Conservation (phyloP, 1,140 invertebrate genomes). For the Eriosoma lanigerum region DNA sequence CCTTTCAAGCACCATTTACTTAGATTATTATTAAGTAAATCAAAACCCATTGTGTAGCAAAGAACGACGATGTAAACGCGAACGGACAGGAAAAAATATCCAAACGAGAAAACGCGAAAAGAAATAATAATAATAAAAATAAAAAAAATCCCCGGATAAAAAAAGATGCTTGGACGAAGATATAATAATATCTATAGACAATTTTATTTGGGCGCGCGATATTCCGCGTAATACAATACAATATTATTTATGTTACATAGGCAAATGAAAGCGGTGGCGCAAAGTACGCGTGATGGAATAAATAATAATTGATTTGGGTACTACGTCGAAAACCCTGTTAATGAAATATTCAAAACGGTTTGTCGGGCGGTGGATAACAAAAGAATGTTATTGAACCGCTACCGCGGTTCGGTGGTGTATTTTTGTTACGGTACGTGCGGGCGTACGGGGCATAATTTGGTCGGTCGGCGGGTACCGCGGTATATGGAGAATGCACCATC, state of each 20-base stretch:
- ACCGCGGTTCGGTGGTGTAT: background rate
- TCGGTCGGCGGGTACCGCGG: background rate
- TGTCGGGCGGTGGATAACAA: slow-evolving; percentile 13
- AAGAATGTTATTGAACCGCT: slow-evolving; percentile 32
- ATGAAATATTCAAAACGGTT: slow-evolving; percentile 35
- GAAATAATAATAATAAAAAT: no score
- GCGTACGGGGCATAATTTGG: no score
- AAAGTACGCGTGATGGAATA: no score
- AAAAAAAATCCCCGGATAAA: no score
- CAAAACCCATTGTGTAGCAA: slow-evolving; percentile 33
- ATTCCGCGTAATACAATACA: background rate
- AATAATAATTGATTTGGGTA: background rate
- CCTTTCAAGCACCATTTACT: slow-evolving; percentile 44
- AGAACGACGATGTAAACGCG: background rate
- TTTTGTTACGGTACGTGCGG: no score
- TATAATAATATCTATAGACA: background rate
- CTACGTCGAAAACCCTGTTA: slow-evolving; percentile 6
- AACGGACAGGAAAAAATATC: background rate
- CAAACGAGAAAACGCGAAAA: background rate
- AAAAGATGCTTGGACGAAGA: background rate
- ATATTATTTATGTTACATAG: background rate
- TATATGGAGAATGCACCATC: background rate
- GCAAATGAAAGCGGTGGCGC: no score
- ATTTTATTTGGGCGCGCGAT: background rate
- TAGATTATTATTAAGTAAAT: slow-evolving; percentile 48